Conservation (phyloP, 2,888 invertebrate species). For the Horisme vitalbata region DNA sequence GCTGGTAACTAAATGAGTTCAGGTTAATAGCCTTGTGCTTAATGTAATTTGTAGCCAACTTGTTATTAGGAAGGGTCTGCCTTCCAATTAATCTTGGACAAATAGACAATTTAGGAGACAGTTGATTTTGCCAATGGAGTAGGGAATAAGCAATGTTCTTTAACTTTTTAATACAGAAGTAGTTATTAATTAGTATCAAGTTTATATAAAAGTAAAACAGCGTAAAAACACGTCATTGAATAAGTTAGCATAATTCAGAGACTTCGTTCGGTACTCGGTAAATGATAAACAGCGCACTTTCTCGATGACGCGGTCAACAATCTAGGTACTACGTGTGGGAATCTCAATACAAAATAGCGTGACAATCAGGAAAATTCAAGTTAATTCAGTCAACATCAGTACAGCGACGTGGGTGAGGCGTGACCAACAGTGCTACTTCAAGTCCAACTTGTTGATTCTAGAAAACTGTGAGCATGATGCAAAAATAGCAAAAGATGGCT, state of each 20-base stretch:
- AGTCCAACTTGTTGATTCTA: conserved; percentile 54
- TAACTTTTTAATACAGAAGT: too few relatives aligned
- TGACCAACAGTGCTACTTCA: conserved; percentile 31
- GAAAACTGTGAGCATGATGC: conserved; percentile 33
- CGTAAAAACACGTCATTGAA: conserved; percentile 2
- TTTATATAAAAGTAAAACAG: not conserved
- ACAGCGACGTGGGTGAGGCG: conserved; percentile 31
- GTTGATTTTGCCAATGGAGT: too few relatives aligned
- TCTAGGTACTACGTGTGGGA: not conserved
- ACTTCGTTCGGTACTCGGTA: not conserved
- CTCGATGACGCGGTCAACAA: conserved; percentile 7
- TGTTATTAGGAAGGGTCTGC: not conserved
- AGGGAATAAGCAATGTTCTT: too few relatives aligned
- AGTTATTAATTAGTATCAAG: not conserved
- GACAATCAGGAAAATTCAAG: conserved; percentile 8
- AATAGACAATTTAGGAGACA: not conserved
- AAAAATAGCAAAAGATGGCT: conserved; percentile 17
- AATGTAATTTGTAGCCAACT: too few relatives aligned
- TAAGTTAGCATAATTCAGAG: not conserved
- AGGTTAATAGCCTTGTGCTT: conserved; percentile 14
- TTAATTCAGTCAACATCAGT: not conserved
- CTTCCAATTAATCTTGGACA: not conserved
- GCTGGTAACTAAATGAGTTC: conserved; percentile 16
- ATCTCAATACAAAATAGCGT: conserved; percentile 6
- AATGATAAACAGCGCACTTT: conserved; percentile 10